These are phyloP conservation scores for Plumapathes pennacea DNA, from an alignment of 92 coral and sea anemone genomes.

Conservation along the genomic window DNA sequence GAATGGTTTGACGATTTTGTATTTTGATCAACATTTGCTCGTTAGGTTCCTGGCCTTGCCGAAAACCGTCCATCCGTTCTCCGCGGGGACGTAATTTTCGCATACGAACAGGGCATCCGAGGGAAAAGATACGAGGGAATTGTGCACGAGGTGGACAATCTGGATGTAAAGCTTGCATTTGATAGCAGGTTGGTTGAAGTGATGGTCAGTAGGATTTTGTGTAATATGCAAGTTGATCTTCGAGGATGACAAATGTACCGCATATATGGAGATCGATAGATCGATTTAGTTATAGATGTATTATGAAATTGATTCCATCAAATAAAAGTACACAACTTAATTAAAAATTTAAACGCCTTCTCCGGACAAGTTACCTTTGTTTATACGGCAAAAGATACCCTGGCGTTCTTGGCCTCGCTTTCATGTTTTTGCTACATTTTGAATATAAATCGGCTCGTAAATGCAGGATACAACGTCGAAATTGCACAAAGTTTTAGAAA, in stretches of 20 bases:
- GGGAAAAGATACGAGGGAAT: conserved; percentile 63
- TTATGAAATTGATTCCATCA: background rate
- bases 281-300: background rate
- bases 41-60: conserved; percentile 77
- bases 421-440: no score
- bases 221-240: no score
- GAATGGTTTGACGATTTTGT: no score
- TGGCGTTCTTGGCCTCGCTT: no score
- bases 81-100: conserved; percentile 70
- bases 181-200: conserved; percentile 21
- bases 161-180: conserved; percentile 73
- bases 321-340: no score
- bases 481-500: no score
- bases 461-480: no score
- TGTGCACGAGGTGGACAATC: conserved; percentile 67
- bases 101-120: conserved; percentile 60
- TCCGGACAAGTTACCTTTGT: no score
- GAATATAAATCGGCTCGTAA: no score
- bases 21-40: background rate
- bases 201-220: no score
- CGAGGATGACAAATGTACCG: background rate
- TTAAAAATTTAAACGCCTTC: no score
- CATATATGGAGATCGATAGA: background rate
- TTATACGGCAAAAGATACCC: no score
- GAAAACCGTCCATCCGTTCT: conserved; percentile 82